Base-by-base conservation (phyloP, 2,888 invertebrate genomes). In the Melieria omissa region DNA sequence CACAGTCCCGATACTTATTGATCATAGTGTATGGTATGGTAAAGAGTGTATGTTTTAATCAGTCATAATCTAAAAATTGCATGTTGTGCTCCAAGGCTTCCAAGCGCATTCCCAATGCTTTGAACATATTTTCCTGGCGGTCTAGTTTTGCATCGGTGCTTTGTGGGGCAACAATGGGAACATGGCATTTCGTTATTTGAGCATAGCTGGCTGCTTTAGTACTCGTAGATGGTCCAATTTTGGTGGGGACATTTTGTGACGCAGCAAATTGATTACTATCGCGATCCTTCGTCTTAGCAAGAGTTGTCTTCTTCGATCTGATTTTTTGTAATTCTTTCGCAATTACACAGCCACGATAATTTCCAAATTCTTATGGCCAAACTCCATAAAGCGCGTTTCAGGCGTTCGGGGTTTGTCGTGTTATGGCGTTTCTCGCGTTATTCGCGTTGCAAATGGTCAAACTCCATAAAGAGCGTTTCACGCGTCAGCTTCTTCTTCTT, bases 271-370 rank as follows among this genome's bases (percentile, higher is more conserved):
- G 1, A 2, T 29, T 29, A 29, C 0, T 29, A 29, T 29, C 29
- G 1, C 29, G 29, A 29, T 1, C 29, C 29, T 16, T 16, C 16
- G 16, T 16, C 16, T 16, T 54, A 9, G 54, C 12, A n/a, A 5
- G 9, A 6, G 54, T 54, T 10, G 12, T 6, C 6, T 54, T 54
- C 12, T 54, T 54, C 12, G 6, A 54, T 44, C 66, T 12, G 5
- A 66, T 14, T 46, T 58, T 58, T 7, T 58, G 67, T 9, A 67
- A 42, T 10, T 67, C 49, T 49, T 60, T 58, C 0, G 60, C 67
- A 60, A 67, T 60, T 47, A 47, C 3, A 54, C 65, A 65, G 12
- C 65, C 65, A 10, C 65, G 16, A 14, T 60, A 67, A 1, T 41
- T 29, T 8, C n/a, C n/a, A n/a, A n/a, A n/a, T n/a, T n/a, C n/a